Percentiles rank a stretch among this genome's conserved stretches.
These are phyloP conservation scores for Drosophila malerkotliana DNA, from an alignment of 1,140 invertebrate genomes.

Conservation along the genomic window DNA sequence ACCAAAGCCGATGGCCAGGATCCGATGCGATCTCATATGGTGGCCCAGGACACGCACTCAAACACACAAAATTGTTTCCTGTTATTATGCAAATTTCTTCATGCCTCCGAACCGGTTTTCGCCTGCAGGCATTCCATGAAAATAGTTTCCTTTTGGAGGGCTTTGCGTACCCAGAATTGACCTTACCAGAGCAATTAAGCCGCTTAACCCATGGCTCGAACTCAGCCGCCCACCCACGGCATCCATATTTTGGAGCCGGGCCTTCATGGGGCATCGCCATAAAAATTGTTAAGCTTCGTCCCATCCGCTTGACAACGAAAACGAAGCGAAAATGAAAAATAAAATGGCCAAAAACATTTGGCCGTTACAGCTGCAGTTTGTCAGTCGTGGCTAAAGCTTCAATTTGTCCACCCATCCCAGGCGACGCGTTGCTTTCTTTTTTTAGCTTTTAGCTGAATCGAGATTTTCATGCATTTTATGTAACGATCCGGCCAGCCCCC, in stretches of 20 bases:
- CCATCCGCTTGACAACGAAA: constrained; percentile 70
- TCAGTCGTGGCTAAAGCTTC: constrained; percentile 71
- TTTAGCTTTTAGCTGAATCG: constrained; percentile 55
- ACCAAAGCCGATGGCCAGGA: constrained; percentile 14
- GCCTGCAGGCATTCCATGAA: constrained; percentile 29
- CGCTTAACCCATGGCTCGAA: constrained; percentile 59
- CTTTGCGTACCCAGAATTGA: constrained; percentile 56
- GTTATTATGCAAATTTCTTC: constrained; percentile 73
- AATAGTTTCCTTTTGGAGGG: constrained; percentile 41
- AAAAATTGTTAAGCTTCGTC: constrained; percentile 63
- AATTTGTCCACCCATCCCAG: constrained; percentile 55
- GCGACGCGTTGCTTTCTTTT: constrained; percentile 2
- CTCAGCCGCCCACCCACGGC: background rate
- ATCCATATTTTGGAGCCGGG: constrained; percentile 13
- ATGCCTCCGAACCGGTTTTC: constrained; percentile 21
- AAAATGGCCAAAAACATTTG: constrained; percentile 73
- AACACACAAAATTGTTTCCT: constrained; percentile 74
- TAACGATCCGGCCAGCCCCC: constrained; percentile 46
- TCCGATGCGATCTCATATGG: constrained; percentile 28
- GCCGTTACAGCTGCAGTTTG: constrained; percentile 74
- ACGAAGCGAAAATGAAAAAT: constrained; percentile 48
- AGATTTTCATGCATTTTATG: constrained; percentile 79
- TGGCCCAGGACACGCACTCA: constrained; percentile 51
- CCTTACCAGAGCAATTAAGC: constrained; percentile 76
- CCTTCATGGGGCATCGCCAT: constrained; percentile 18